phyloP scores from a whole-genome alignment of 2,797 vertebrate genomes.

The Micrastur ruficollis region DNA sequence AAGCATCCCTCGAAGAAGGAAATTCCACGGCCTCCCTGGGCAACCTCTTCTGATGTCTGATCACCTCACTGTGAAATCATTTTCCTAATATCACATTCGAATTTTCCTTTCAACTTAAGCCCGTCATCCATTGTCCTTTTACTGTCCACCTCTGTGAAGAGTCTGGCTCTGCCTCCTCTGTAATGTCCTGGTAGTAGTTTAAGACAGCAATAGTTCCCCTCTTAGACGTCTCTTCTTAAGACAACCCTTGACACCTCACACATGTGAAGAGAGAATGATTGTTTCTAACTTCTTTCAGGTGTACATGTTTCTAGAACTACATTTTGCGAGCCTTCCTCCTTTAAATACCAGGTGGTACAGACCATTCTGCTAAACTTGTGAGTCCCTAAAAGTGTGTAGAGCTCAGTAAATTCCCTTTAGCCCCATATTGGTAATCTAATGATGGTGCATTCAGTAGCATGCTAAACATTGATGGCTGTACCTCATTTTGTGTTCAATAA shows the following conservation, averaged over 20 bases:
- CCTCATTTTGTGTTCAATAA: conserved; percentile 77
- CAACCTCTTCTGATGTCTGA: neutral
- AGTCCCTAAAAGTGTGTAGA: conserved; percentile 14
- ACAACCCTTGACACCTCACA: neutral
- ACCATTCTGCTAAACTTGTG: neutral
- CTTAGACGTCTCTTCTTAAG: neutral
- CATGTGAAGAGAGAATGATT: neutral
- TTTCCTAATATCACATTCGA: neutral
- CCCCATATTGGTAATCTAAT: conserved; percentile 56
- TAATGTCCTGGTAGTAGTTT: accelerated
- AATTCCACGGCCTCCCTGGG: neutral
- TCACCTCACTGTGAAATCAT: neutral
- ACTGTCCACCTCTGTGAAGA: neutral
- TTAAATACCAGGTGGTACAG: neutral
- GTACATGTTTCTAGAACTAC: neutral
- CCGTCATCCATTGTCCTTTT: neutral
- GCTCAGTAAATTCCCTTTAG: conserved; percentile 46
- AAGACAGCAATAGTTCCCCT: neutral
- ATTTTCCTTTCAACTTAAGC: neutral
- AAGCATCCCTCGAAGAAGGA: neutral
- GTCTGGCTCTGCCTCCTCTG: neutral
- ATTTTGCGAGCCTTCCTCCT: neutral
- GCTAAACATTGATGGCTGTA: conserved; percentile 60
- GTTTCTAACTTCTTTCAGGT: neutral
- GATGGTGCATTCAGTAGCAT: conserved; percentile 39